A percentile compares a stretch with the other conserved stretches of the same genome.
phyloP scores from a whole-genome alignment of 2,797 vertebrate genomes.

The Odontamblyopus lacepedii region DNA sequence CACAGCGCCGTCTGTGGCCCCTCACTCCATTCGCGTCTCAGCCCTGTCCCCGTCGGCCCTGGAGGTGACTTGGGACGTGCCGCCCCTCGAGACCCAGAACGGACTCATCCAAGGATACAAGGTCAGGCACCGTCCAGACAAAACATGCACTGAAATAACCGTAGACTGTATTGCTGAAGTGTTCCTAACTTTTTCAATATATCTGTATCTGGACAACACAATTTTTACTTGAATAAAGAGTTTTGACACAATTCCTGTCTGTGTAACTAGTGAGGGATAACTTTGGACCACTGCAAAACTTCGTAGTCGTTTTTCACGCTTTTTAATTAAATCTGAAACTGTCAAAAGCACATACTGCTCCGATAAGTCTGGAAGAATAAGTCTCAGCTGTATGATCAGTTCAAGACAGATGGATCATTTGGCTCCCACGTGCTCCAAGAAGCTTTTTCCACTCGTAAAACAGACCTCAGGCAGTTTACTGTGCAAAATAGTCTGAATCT shows the following conservation, averaged over 20 bases:
- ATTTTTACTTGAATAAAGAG: too few relatives aligned
- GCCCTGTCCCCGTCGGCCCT: slow-evolving; percentile 86
- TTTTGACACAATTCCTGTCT: too few relatives aligned
- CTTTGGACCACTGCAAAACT: too few relatives aligned
- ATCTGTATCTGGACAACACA: too few relatives aligned
- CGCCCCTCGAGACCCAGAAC: slow-evolving; percentile 91
- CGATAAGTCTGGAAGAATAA: slow-evolving; percentile 34
- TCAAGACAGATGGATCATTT: slow-evolving; percentile 53
- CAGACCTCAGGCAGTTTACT: neutral
- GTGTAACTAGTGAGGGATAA: too few relatives aligned
- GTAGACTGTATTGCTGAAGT: neutral
- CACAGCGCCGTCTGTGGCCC: slow-evolving; percentile 89
- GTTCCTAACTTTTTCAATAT: neutral
- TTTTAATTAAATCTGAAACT: too few relatives aligned
- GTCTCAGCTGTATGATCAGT: slow-evolving; percentile 41
- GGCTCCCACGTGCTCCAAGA: slow-evolving; percentile 66
- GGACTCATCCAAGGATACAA: slow-evolving; percentile 97
- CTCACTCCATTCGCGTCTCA: slow-evolving; percentile 86
- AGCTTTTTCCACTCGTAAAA: slow-evolving; percentile 33
- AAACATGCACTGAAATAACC: too few relatives aligned
- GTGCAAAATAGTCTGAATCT: neutral
- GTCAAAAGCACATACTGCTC: too few relatives aligned
- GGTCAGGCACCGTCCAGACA: slow-evolving; percentile 49
- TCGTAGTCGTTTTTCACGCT: too few relatives aligned
- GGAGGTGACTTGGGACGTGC: slow-evolving; percentile 91